Evolutionary conservation across 2,888 invertebrate species (phyloP), one percentile per base, ranked within the genome.

Genomic region (Morinoia aosen): DNA sequence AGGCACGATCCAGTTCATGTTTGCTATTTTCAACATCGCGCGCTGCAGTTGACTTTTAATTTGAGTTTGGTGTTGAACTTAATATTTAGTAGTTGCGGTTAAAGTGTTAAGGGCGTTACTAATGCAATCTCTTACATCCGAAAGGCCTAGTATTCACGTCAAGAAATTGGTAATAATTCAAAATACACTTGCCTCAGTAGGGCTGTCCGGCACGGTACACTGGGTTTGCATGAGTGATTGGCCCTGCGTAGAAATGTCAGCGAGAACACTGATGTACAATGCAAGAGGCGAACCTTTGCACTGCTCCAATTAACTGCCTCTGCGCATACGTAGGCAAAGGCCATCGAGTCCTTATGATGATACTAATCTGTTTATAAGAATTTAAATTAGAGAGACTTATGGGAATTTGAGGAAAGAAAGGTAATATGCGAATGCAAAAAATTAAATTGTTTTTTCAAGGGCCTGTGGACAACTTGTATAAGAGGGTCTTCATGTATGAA

Each of bases 231-330:
- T 76, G 12, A 76, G 76, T 76, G 76, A 76, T 16, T 16, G 76
- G 76, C 33, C 64, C 64, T 64, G 5, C 25, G 12, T 64, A 76
- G 25, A 76, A 93, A 93, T 93, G 93, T 93, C 93, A 93, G 11
- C n/a, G 58, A 33, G 16, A 25, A 39, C 57, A 93, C 57, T 57
- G 58, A 56, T 93, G 93, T 33, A 93, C 57, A 25, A 93, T 93
- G 93, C 93, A 93, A 12, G 57, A 93, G 57, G 93, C 33, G 33
- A 57, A 93, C 93, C 58, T 93, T 57, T 57, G 40, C 90, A 90
- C 90, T 12, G 90, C 90, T 48, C 40, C 90, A 39, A 90, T 90
- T 39, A 64, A 88, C 16, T 90, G 40, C 90, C 40, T 90, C 8
- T 40, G 48, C 90, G 90, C 7, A 76, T 33, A 33, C 76, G 76